Evolutionary conservation across 1,140 invertebrate genomes (phyloP).

Genomic region (Branchinecta lindahli): DNA sequence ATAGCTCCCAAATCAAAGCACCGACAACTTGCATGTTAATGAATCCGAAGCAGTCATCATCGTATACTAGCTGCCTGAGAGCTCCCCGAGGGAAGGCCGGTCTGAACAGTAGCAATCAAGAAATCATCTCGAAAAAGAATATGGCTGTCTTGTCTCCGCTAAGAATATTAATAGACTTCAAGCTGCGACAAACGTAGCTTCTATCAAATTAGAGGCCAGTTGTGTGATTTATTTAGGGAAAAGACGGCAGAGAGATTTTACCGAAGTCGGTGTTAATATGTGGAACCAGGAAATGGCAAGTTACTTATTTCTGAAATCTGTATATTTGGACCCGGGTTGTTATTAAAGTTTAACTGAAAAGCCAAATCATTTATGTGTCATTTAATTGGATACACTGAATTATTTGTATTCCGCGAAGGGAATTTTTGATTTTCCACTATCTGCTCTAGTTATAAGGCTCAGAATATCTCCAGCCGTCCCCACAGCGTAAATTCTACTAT

Average conservation of each 20-base stretch:
- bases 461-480: too few species aligned
- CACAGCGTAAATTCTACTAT: too few species aligned
- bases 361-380: too few species aligned
- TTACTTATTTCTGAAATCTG: too few species aligned
- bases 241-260: background rate
- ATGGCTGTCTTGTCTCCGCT: background rate
- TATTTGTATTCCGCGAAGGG: too few species aligned
- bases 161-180: constrained; percentile 10
- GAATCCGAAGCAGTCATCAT: background rate
- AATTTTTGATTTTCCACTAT: too few species aligned
- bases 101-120: constrained; percentile 6
- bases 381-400: too few species aligned
- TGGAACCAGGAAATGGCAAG: too few species aligned
- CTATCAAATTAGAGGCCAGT: background rate
- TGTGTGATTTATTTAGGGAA: background rate
- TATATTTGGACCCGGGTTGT: too few species aligned
- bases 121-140: background rate
- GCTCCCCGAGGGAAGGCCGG: background rate
- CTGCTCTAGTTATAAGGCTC: too few species aligned
- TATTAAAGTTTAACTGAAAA: too few species aligned
- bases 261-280: too few species aligned
- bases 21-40: constrained; percentile 1
- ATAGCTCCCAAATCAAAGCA: background rate
- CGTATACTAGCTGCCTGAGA: background rate
- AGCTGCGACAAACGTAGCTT: constrained; percentile 4